phyloP scores from a whole-genome alignment of 2,888 invertebrate genomes.

The Rugalucina vietnamica region DNA sequence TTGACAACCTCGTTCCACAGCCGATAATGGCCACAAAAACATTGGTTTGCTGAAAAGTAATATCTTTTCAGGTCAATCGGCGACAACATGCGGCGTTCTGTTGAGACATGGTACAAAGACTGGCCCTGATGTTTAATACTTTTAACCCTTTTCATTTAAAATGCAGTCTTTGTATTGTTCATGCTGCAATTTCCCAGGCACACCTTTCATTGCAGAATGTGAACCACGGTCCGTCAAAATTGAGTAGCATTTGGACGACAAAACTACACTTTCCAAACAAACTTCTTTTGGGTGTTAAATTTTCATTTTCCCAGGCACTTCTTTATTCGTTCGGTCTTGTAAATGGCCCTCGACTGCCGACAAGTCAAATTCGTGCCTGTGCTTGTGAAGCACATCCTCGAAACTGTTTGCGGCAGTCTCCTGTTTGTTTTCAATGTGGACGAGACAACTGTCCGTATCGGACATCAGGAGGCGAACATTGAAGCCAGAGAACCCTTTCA shows the following conservation, averaged over 20 bases:
- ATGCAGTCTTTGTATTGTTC: neutral
- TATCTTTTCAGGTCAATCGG: neutral
- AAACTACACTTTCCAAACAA: neutral
- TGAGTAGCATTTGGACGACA: neutral
- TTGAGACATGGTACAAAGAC: neutral
- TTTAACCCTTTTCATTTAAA: neutral
- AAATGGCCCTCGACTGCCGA: too few species aligned
- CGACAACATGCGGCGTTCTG: neutral
- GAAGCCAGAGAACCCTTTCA: neutral
- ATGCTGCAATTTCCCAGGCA: neutral
- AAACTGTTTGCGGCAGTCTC: neutral
- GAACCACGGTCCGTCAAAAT: neutral
- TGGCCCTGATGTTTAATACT: neutral
- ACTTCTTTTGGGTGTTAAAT: neutral
- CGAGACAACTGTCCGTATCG: neutral
- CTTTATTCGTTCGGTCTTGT: too few species aligned
- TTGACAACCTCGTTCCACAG: neutral
- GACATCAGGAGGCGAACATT: neutral
- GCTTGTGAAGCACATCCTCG: neutral
- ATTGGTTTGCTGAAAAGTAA: neutral
- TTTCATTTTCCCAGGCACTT: neutral
- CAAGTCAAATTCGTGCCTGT: neutral
- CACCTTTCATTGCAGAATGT: neutral
- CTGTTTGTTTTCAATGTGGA: neutral
- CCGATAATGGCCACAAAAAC: neutral